Evolutionary conservation across 2,113 vertebrate species (phyloP).

Genomic region (Cephalopholis sonnerati): DNA sequence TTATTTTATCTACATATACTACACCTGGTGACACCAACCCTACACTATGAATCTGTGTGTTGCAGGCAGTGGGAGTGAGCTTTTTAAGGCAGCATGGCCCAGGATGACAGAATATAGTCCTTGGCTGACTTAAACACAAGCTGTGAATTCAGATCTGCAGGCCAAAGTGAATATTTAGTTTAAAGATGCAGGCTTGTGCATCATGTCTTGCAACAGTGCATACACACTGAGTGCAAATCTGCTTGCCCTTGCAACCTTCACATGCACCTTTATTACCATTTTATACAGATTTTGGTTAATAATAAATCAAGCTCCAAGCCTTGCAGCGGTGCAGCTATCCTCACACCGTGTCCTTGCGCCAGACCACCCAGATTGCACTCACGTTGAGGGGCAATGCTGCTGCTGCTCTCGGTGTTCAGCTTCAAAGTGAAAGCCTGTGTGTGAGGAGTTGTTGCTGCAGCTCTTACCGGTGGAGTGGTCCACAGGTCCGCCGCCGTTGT

Average conservation of each 20-base stretch:
- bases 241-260: constrained; percentile 27
- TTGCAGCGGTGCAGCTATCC: constrained; percentile 23
- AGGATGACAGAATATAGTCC: constrained; percentile 18
- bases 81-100: constrained; percentile 8
- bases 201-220: background rate
- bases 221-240: background rate
- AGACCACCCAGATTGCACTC: constrained; percentile 68
- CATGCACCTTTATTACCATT: background rate
- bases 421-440: background rate
- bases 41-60: background rate
- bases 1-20: background rate
- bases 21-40: background rate
- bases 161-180: background rate
- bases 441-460: background rate
- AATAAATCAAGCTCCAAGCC: constrained; percentile 3
- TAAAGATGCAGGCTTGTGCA: constrained; percentile 4
- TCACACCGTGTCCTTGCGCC: constrained; percentile 13
- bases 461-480: constrained; percentile 86
- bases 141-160: constrained; percentile 34
- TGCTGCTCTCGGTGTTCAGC: background rate
- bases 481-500: constrained; percentile 87
- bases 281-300: background rate
- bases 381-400: background rate
- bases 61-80: background rate
- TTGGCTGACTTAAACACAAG: constrained; percentile 39